These are phyloP conservation scores for Microdon myrmicae DNA, from an alignment of 2,888 invertebrate species.

Conservation along the genomic window DNA sequence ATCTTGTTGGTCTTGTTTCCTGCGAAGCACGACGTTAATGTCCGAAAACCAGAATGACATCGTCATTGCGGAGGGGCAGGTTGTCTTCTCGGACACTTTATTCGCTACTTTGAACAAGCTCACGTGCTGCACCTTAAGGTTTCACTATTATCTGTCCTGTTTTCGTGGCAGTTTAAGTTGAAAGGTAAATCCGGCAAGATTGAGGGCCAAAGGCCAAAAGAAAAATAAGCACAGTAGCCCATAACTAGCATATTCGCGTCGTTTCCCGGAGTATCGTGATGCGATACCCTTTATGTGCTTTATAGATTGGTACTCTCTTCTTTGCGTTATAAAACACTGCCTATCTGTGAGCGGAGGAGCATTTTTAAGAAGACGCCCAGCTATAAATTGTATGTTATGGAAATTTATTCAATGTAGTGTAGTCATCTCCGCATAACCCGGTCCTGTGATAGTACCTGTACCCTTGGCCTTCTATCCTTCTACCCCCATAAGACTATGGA, in stretches of 20 bases:
- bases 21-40: conserved; percentile 10
- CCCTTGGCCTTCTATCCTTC: conserved; percentile 15
- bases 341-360: conserved; percentile 18
- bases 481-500: conserved; percentile 22
- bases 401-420: conserved; percentile 48
- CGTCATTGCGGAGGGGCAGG: conserved; percentile 4
- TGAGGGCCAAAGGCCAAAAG: neutral
- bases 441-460: conserved; percentile 4
- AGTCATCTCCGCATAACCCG: conserved; percentile 14
- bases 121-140: conserved; percentile 37
- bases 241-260: neutral
- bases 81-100: conserved; percentile 33
- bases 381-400: conserved; percentile 49
- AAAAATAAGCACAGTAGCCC: too few species aligned
- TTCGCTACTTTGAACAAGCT: conserved; percentile 24
- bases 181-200: conserved; percentile 20
- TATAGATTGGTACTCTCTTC: conserved; percentile 16
- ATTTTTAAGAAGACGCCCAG: conserved; percentile 35
- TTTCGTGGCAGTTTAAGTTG: conserved; percentile 34
- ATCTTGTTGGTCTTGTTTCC: too few species aligned
- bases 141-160: conserved; percentile 33
- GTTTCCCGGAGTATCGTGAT: conserved; percentile 16
- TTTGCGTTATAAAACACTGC: too few species aligned
- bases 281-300: conserved; percentile 27
- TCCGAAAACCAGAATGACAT: conserved; percentile 29